phyloP scores from a whole-genome alignment of 2,888 invertebrate genomes.

The Lasioglossum villosulum region DNA sequence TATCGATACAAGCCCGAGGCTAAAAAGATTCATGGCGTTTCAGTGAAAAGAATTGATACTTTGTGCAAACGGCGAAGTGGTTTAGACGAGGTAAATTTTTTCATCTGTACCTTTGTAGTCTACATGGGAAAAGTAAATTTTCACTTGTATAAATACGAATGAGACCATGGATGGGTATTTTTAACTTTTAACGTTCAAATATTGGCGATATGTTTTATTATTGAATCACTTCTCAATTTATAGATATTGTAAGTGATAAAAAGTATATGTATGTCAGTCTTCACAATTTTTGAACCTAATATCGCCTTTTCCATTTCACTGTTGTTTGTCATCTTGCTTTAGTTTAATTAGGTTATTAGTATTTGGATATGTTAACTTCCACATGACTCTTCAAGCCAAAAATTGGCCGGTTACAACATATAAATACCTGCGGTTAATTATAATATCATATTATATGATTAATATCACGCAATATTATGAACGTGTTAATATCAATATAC shows the following conservation, averaged over 20 bases:
- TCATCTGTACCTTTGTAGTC: not conserved
- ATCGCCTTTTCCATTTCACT: not conserved
- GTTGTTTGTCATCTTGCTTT: not conserved
- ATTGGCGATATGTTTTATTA: not conserved
- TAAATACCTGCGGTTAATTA: too few species aligned
- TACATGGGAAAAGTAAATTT: not conserved
- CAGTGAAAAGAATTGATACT: conserved; percentile 15
- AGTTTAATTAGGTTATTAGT: not conserved
- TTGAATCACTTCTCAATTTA: not conserved
- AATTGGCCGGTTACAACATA: too few species aligned
- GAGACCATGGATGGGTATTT: not conserved
- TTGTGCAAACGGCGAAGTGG: not conserved
- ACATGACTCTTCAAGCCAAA: too few species aligned
- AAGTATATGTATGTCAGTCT: not conserved
- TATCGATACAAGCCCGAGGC: conserved; percentile 15
- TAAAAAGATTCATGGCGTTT: conserved; percentile 14
- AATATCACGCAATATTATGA: too few species aligned
- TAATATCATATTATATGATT: too few species aligned
- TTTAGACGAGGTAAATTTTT: not conserved
- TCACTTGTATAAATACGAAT: not conserved
- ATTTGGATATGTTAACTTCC: not conserved
- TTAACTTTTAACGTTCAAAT: not conserved
- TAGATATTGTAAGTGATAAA: not conserved
- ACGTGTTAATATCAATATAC: too few species aligned
- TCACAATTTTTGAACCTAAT: too few species aligned